phyloP scores from a whole-genome alignment of 2,888 invertebrate genomes.

The Crocallis elinguaria region DNA sequence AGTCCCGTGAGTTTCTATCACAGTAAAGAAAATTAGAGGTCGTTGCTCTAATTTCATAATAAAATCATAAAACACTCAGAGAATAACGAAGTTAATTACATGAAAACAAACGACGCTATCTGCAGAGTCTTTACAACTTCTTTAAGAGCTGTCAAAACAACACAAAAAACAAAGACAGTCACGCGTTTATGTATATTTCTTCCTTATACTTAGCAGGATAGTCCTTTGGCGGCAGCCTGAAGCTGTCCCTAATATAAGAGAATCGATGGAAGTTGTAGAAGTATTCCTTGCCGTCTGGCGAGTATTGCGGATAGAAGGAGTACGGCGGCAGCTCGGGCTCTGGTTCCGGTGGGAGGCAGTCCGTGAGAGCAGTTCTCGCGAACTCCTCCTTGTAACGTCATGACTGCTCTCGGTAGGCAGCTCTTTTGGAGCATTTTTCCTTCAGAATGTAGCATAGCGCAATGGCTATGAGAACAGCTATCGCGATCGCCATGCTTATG shows the following conservation, averaged over 20 bases:
- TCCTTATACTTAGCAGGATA: slow-evolving; percentile 65
- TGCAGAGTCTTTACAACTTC: too few relatives aligned
- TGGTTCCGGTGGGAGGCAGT: slow-evolving; percentile 71
- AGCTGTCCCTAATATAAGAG: slow-evolving; percentile 71
- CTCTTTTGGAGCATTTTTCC: slow-evolving; percentile 91
- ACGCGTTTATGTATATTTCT: slow-evolving; percentile 77
- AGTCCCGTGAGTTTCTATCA: slow-evolving; percentile 19
- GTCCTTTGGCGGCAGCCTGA: slow-evolving; percentile 76
- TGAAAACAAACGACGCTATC: too few relatives aligned
- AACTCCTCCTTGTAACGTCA: slow-evolving; percentile 85
- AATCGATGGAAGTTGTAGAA: slow-evolving; percentile 80
- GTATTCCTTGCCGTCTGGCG: slow-evolving; percentile 78
- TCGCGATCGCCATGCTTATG: slow-evolving; percentile 94
- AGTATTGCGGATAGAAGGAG: slow-evolving; percentile 76
- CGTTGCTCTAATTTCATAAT: background rate
- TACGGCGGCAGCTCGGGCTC: slow-evolving; percentile 71
- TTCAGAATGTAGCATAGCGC: slow-evolving; percentile 92
- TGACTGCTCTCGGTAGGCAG: slow-evolving; percentile 87
- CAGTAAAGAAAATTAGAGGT: slow-evolving; percentile 17
- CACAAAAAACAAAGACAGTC: slow-evolving; percentile 3
- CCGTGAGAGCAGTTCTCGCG: slow-evolving; percentile 74
- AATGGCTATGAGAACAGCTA: slow-evolving; percentile 91
- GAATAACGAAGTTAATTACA: background rate
- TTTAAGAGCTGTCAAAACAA: background rate
- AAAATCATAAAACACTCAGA: background rate